A percentile compares a stretch with the other conserved stretches of the same genome.
Conservation (phyloP, 2,888 invertebrate species). For the Microctonus brassicae region DNA sequence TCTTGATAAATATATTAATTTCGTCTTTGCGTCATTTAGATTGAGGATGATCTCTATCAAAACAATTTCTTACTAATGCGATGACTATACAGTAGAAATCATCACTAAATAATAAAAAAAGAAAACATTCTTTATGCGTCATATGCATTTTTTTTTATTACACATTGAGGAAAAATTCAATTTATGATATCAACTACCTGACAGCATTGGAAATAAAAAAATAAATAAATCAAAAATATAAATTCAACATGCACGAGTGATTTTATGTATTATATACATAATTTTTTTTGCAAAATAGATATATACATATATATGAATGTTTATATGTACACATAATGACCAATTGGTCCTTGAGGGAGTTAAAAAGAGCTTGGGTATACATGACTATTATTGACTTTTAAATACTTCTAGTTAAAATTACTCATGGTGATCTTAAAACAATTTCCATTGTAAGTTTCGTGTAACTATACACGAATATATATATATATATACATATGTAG, state of each 20-base stretch:
- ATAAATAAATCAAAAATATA: not conserved
- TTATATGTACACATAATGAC: not conserved
- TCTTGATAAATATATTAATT: not conserved
- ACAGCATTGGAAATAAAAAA: not conserved
- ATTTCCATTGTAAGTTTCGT: not conserved
- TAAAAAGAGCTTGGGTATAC: not conserved
- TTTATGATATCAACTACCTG: not conserved
- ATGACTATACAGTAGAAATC: not conserved
- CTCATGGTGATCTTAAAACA: not conserved
- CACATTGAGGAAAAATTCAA: not conserved
- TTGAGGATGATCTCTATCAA: not conserved
- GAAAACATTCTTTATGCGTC: not conserved
- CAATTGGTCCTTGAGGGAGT: not conserved
- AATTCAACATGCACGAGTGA: not conserved
- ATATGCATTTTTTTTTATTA: not conserved
- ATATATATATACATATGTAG: not conserved
- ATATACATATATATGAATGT: not conserved
- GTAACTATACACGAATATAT: not conserved
- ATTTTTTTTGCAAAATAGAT: not conserved
- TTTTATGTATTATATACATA: not conserved
- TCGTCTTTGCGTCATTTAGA: not conserved
- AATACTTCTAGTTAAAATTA: not conserved
- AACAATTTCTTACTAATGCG: too few species aligned
- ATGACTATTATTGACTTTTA: constrained; percentile 1
- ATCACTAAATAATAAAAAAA: not conserved